A percentile compares a stretch with the other conserved stretches of the same genome.
Evolutionary conservation across 2,888 invertebrate species (phyloP).

Genomic region (Desoria tigrina): DNA sequence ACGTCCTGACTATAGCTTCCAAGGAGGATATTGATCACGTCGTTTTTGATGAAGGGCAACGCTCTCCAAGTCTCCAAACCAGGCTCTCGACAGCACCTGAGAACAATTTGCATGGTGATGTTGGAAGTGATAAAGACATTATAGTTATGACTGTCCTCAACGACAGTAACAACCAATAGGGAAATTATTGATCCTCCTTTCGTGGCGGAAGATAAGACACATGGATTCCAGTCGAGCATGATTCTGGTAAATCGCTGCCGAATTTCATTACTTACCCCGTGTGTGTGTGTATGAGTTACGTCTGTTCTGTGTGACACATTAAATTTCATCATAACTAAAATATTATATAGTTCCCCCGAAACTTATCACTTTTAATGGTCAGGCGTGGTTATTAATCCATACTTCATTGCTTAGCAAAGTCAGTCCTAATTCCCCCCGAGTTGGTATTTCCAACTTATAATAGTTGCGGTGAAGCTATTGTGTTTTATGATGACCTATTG

Average conservation of each 20-base stretch:
- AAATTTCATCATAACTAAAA: too few relatives aligned
- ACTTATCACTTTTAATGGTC: too few relatives aligned
- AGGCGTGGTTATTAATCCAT: too few relatives aligned
- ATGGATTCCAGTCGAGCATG: background rate
- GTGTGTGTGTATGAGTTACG: too few relatives aligned
- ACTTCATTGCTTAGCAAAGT: too few relatives aligned
- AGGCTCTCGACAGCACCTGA: background rate
- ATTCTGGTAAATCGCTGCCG: background rate
- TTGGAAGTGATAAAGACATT: constrained; percentile 17
- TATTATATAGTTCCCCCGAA: too few relatives aligned
- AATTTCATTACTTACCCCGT: too few relatives aligned
- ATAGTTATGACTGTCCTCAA: constrained; percentile 7
- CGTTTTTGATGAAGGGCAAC: background rate
- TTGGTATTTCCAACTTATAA: too few relatives aligned
- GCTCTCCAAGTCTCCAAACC: background rate
- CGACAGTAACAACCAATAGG: background rate
- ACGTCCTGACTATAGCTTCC: background rate
- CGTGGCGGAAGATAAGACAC: background rate
- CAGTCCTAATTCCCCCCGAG: too few relatives aligned
- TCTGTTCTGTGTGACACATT: too few relatives aligned
- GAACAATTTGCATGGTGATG: background rate
- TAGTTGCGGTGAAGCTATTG: too few relatives aligned
- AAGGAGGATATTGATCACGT: background rate
- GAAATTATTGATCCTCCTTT: background rate
- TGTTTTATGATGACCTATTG: too few relatives aligned